A percentile compares a stretch with the other conserved stretches of the same genome.
phyloP scores from a whole-genome alignment of 2,797 vertebrate genomes.

The Merluccius polli region DNA sequence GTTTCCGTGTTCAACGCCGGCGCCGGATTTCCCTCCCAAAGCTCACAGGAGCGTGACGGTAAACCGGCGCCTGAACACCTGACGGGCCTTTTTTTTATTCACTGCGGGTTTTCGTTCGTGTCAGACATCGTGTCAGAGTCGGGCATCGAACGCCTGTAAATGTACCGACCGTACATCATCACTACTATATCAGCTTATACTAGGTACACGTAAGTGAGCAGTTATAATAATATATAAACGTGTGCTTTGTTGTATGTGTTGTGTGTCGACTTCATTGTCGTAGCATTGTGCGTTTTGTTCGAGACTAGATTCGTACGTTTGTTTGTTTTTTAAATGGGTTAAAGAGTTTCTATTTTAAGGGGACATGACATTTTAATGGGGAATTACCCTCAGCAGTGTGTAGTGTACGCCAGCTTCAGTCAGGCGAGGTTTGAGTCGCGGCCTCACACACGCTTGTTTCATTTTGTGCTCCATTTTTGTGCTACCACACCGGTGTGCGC shows the following conservation, averaged over 20 bases:
- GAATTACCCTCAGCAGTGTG: background rate
- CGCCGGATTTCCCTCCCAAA: background rate
- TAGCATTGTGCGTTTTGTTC: background rate
- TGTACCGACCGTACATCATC: background rate
- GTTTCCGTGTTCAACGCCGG: background rate
- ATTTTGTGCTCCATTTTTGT: background rate
- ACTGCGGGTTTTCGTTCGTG: background rate
- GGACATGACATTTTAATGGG: background rate
- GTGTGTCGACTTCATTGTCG: background rate
- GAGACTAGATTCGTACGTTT: background rate
- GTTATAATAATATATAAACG: background rate
- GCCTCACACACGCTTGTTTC: background rate
- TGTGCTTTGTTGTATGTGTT: background rate
- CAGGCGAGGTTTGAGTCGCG: background rate
- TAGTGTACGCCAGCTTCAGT: background rate
- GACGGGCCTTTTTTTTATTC: no score
- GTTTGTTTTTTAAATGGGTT: background rate
- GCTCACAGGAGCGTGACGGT: background rate
- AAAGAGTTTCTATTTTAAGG: background rate
- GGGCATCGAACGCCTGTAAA: background rate
- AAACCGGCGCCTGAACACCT: background rate
- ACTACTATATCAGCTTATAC: background rate
- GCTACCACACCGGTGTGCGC: background rate
- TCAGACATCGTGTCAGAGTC: background rate
- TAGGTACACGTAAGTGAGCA: background rate